Conservation (phyloP, 2,888 invertebrate species). For the Baronia brevicornis region DNA sequence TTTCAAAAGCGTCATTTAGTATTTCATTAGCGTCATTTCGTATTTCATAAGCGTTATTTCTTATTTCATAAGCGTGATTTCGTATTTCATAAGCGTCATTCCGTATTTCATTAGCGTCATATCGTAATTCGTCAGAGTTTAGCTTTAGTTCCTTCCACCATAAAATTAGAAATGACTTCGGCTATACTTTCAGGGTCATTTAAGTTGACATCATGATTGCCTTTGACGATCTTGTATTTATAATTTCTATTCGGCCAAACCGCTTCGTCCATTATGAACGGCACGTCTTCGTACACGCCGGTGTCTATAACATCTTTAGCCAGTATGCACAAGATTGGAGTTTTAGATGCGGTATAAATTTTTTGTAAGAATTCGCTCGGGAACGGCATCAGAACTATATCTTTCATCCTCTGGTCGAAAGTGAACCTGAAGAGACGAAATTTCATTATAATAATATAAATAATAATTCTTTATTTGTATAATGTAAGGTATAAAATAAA, state of each 20-base stretch:
- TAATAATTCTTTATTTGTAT: no score
- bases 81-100: no score
- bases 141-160: slow-evolving; percentile 27
- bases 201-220: slow-evolving; percentile 77
- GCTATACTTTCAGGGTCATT: slow-evolving; percentile 70
- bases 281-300: slow-evolving; percentile 27
- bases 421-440: slow-evolving; percentile 28
- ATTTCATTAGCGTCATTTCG: no score
- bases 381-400: slow-evolving; percentile 34
- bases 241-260: slow-evolving; percentile 45
- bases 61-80: no score
- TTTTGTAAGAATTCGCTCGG: slow-evolving; percentile 27
- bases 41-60: no score
- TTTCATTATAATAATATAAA: no score
- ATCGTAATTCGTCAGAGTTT: no score
- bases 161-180: slow-evolving; percentile 40
- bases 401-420: slow-evolving; percentile 51
- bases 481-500: no score
- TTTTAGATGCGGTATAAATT: slow-evolving; percentile 32
- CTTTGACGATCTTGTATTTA: slow-evolving; percentile 48
- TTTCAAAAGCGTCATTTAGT: no score
- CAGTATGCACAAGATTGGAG: slow-evolving; percentile 39
- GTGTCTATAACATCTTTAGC: slow-evolving; percentile 27
- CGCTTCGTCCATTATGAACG: slow-evolving; percentile 34
- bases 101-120: no score